Percentiles rank a stretch among this genome's conserved stretches.
phyloP scores from a whole-genome alignment of 1,140 invertebrate species.

The Oryzaephilus surinamensis region DNA sequence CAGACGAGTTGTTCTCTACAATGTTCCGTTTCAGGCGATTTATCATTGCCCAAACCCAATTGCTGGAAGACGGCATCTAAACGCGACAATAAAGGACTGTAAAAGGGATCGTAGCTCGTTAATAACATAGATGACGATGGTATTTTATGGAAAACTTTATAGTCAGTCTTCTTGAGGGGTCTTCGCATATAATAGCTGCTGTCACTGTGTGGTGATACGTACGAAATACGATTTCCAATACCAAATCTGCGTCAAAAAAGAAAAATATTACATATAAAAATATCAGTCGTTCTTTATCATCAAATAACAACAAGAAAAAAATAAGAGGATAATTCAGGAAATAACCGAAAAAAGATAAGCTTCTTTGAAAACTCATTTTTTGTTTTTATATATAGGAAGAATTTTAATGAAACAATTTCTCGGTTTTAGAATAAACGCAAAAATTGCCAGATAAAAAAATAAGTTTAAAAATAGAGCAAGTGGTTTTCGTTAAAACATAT shows the following conservation, averaged over 20 bases:
- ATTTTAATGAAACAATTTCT: no score
- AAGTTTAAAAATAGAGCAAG: no score
- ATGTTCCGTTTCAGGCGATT: conserved; percentile 46
- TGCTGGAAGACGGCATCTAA: conserved; percentile 73
- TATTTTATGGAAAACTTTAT: conserved; percentile 69
- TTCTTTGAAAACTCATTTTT: no score
- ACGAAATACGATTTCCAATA: conserved; percentile 36
- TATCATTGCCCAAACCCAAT: conserved; percentile 45
- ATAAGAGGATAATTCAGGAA: no score
- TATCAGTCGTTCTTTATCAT: no score
- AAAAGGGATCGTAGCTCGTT: conserved; percentile 79
- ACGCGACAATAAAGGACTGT: conserved; percentile 67
- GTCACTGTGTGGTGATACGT: conserved; percentile 38
- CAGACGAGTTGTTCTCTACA: conserved; percentile 75
- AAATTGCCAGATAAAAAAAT: no score
- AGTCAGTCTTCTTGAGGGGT: conserved; percentile 35
- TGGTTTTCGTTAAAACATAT: no score
- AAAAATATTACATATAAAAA: no score
- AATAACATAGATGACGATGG: conserved; percentile 68
- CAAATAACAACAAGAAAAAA: no score
- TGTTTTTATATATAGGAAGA: no score
- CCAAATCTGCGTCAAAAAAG: conserved; percentile 39
- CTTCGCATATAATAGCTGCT: conserved; percentile 43
- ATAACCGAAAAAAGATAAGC: no score
- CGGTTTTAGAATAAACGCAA: no score